These are phyloP conservation scores for Drosophila nigritarsus DNA, from an alignment of 2,888 invertebrate species.

Conservation along the genomic window DNA sequence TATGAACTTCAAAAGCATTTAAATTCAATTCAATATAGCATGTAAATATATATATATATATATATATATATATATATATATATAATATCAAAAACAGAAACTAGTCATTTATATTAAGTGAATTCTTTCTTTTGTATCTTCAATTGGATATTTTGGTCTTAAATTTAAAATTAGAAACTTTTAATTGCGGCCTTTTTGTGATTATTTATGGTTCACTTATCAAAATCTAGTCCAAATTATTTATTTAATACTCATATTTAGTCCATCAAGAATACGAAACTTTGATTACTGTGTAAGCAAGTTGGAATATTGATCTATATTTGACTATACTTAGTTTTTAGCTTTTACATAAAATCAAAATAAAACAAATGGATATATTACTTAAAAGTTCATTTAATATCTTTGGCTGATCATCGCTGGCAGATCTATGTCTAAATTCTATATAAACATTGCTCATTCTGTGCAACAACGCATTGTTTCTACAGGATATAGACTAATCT, in stretches of 20 bases:
- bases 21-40: constrained; percentile 10
- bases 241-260: constrained; percentile 11
- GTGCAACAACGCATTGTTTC: constrained; percentile 25
- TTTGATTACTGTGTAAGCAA: constrained; percentile 18
- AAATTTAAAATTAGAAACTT: constrained; percentile 46
- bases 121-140: constrained; percentile 31
- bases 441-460: constrained; percentile 13
- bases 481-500: constrained; percentile 9
- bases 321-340: constrained; percentile 28
- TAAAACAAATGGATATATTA: constrained; percentile 27
- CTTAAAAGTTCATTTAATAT: constrained; percentile 9
- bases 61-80: neutral
- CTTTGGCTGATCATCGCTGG: neutral
- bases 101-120: constrained; percentile 36
- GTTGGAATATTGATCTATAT: constrained; percentile 14
- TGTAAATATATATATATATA: constrained; percentile 19
- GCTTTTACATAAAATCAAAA: constrained; percentile 15
- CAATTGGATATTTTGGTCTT: constrained; percentile 1
- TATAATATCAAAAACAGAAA: constrained; percentile 2
- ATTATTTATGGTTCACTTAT: constrained; percentile 53
- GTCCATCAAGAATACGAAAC: neutral
- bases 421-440: neutral
- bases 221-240: constrained; percentile 73
- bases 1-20: constrained; percentile 4
- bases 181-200: constrained; percentile 71